Evolutionary conservation across 2,888 invertebrate species (phyloP).

Genomic region (Callimorpha dominula): DNA sequence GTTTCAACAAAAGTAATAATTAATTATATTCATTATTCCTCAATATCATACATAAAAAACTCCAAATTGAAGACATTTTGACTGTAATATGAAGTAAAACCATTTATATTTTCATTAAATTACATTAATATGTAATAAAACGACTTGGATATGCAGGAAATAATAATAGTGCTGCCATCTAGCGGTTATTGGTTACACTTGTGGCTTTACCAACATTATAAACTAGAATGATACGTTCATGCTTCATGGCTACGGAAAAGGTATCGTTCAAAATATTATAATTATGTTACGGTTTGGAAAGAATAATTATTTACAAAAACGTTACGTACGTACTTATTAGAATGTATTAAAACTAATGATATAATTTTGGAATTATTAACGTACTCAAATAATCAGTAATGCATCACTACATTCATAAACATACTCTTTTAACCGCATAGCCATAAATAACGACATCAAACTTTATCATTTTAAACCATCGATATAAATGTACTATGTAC

Average conservation of each 20-base stretch:
- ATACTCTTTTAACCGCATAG: no score
- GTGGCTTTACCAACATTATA: slow-evolving; percentile 33
- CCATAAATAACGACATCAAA: no score
- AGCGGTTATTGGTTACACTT: slow-evolving; percentile 12
- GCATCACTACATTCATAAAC: no score
- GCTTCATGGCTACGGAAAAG: background rate
- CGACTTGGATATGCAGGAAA: slow-evolving; percentile 46
- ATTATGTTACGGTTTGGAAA: background rate
- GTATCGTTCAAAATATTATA: background rate
- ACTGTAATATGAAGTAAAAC: slow-evolving; percentile 2
- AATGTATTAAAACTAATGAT: no score
- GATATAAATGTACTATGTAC: no score
- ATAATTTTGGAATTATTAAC: no score
- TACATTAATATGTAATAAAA: slow-evolving; percentile 33
- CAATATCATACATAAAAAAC: slow-evolving; percentile 14
- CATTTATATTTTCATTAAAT: slow-evolving; percentile 13
- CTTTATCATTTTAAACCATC: no score
- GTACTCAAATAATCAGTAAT: no score
- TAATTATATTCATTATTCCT: background rate
- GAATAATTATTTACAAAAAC: no score
- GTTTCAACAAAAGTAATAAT: slow-evolving; percentile 39
- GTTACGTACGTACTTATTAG: no score
- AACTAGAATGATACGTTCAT: slow-evolving; percentile 29
- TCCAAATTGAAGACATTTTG: slow-evolving; percentile 26
- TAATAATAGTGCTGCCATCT: slow-evolving; percentile 51